Conservation (phyloP, 2,113 vertebrate genomes). For the Melanerpes formicivorus region DNA sequence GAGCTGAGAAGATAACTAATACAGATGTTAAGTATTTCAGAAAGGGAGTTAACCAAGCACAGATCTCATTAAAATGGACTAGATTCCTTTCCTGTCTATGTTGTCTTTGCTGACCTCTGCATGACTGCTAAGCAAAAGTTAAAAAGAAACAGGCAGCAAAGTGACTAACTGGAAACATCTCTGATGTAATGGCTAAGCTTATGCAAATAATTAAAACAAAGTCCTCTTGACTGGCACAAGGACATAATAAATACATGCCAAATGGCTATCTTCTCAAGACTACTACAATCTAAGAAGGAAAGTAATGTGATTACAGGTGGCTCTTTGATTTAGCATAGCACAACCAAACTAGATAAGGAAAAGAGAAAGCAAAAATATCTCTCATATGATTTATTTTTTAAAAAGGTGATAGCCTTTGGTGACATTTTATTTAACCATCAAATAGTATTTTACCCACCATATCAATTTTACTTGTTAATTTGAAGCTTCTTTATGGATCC, state of each 20-base stretch:
- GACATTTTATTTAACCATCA: background rate
- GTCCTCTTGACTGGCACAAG: background rate
- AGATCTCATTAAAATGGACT: constrained; percentile 41
- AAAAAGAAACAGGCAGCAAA: constrained; percentile 33
- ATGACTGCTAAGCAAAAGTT: constrained; percentile 35
- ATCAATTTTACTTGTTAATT: background rate
- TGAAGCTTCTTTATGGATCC: background rate
- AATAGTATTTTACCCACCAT: accelerated
- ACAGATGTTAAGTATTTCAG: constrained; percentile 43
- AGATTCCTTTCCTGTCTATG: constrained; percentile 27
- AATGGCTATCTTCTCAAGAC: background rate
- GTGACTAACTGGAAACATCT: constrained; percentile 9
- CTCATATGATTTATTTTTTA: background rate
- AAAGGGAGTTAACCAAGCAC: constrained; percentile 26
- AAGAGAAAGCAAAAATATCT: background rate
- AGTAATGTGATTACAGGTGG: background rate
- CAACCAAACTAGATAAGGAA: background rate
- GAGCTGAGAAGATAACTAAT: constrained; percentile 60
- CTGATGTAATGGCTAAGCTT: constrained; percentile 1
- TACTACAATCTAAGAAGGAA: background rate
- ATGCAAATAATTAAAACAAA: constrained; percentile 6
- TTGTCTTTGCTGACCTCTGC: constrained; percentile 29
- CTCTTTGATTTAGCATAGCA: background rate
- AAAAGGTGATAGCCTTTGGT: background rate
- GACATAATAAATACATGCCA: background rate